Evolutionary conservation across 2,797 vertebrate species (phyloP).

Genomic region (Pantherophis vulpinus): DNA sequence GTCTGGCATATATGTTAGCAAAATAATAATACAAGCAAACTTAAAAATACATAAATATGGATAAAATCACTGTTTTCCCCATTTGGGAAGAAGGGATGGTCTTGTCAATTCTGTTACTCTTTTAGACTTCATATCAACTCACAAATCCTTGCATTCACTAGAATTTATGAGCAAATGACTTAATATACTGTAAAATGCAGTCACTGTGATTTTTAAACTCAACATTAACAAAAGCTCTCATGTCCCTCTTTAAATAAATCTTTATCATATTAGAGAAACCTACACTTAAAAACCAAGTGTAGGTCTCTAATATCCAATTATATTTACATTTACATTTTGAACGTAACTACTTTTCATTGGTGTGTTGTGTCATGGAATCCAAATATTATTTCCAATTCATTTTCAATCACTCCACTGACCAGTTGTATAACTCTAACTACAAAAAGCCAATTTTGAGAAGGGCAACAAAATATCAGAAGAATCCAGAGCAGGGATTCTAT

Average conservation of each 20-base stretch:
- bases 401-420: neutral
- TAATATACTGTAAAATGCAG: neutral
- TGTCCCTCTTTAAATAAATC: neutral
- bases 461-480: neutral
- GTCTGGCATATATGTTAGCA: slow-evolving; percentile 12
- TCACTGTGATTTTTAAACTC: neutral
- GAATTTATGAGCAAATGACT: neutral
- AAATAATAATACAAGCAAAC: neutral
- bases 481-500: neutral
- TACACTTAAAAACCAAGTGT: slow-evolving; percentile 9
- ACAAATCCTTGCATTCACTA: neutral
- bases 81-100: too few relatives aligned
- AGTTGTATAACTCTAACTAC: neutral
- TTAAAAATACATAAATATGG: neutral
- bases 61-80: neutral
- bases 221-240: neutral
- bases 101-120: neutral
- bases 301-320: neutral
- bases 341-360: neutral
- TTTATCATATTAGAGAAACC: neutral
- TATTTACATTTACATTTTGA: neutral
- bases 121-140: neutral
- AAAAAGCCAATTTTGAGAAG: neutral
- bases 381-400: neutral
- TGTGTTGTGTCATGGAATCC: neutral